Evolutionary conservation across 2,888 invertebrate species (phyloP).

Genomic region (Morinoia aosen): DNA sequence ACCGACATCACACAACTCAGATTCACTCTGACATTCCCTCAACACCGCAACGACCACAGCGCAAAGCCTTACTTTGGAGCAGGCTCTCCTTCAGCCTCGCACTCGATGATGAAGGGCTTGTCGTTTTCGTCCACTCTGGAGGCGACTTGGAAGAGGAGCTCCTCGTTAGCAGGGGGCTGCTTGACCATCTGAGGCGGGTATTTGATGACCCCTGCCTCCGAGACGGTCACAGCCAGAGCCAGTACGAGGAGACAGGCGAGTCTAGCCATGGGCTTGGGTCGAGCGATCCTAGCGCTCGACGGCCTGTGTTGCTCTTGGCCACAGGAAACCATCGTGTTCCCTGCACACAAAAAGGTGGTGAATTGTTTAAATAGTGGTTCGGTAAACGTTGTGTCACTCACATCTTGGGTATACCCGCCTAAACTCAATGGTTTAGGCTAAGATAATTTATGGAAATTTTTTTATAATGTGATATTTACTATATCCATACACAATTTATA

Average conservation of each 20-base stretch:
- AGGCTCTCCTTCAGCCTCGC: conserved; percentile 96
- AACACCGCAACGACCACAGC: too few species aligned
- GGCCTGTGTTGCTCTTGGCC: neutral
- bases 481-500: too few species aligned
- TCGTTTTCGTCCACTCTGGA: conserved; percentile 84
- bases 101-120: conserved; percentile 95
- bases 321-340: neutral
- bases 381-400: neutral
- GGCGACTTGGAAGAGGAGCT: conserved; percentile 91
- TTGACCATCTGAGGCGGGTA: conserved; percentile 89
- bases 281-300: neutral
- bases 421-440: neutral
- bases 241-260: neutral
- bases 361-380: neutral
- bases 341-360: neutral
- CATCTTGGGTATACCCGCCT: neutral
- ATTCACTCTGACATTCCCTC: too few species aligned
- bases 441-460: too few species aligned
- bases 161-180: conserved; percentile 88
- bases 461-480: too few species aligned
- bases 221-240: neutral
- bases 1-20: too few species aligned
- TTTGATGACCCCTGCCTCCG: conserved; percentile 72
- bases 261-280: neutral
- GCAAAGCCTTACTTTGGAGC: conserved; percentile 81